Base-by-base conservation (phyloP, 1,140 invertebrate genomes). In the Solen grandis region DNA sequence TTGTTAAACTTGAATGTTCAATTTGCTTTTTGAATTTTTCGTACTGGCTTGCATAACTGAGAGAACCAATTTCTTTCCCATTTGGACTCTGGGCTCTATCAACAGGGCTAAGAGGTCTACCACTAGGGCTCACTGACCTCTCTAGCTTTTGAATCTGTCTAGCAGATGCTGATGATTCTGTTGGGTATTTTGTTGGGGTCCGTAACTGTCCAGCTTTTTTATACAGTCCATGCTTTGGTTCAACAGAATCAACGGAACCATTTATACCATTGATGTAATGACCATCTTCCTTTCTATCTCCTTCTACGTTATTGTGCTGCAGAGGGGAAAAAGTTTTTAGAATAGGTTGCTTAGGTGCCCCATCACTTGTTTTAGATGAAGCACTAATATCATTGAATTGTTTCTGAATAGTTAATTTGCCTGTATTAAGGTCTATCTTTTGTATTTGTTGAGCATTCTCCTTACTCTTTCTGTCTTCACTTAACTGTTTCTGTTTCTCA, bases 91-190 rank as follows among this genome's bases (percentile, higher is more conserved):
- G 57, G 33, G 38, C 73, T 33, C 63, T 50, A 29, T 69, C 59
- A 31, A 57, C 62, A 13, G 76, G 76, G 31, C 76, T 79, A 22
- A 59, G 33, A 25, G 77, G 59, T 65, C 77, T 62, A 14, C 31
- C 68, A 35, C 68, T 80, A 35, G 77, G 77, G 54, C 77, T 80
- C 27, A 66, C 60, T 0, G 77, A 52, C 50, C 77, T 69, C 41
- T 80, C 68, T 27, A 72, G 66, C 52, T 80, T 80, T 13, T 80
- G 77, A 52, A 73, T 80, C 50, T 80, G 77, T 29, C 77, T 80
- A 27, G 77, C 77, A 8, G 77, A 80, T 19, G 69, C 77, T 54
- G 68, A 35, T 10, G 76, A 33, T 0, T 72, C 77, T 16, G 29
- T 25, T 29, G 16, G 57, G 31, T 33, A 65, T 33, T 70, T 72